phyloP scores from a whole-genome alignment of 2,888 invertebrate genomes.

The Mythimna ferrago region DNA sequence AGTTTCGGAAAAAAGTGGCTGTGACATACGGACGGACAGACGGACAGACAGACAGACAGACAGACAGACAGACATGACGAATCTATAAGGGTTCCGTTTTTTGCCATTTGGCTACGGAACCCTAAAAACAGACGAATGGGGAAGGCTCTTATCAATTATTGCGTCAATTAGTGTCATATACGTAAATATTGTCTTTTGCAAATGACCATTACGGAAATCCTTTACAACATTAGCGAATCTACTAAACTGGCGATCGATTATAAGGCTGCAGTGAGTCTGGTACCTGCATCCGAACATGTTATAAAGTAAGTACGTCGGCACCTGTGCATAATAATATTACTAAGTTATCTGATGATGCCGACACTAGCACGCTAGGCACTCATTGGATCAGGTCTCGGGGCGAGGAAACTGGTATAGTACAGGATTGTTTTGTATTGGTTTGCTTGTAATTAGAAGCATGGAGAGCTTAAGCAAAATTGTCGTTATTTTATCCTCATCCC shows the following conservation, averaged over 20 bases:
- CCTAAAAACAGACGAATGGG: no score
- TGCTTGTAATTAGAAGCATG: background rate
- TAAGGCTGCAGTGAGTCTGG: conserved; percentile 16
- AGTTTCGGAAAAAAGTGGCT: no score
- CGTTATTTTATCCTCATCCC: no score
- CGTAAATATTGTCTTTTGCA: no score
- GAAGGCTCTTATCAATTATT: no score
- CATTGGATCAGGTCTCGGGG: conserved; percentile 24
- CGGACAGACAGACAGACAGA: no score
- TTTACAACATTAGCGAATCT: background rate
- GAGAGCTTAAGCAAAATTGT: background rate
- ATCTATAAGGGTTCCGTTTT: no score
- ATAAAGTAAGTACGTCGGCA: conserved; percentile 16
- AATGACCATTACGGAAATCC: no score
- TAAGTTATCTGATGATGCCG: conserved; percentile 33
- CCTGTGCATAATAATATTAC: conserved; percentile 45
- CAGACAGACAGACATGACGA: no score
- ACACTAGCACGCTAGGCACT: conserved; percentile 5
- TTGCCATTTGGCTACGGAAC: no score
- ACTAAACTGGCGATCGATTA: conserved; percentile 38
- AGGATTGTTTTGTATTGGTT: background rate
- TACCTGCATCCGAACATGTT: background rate
- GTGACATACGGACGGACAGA: no score
- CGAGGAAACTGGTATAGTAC: background rate
- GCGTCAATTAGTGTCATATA: no score